Evolutionary conservation across 2,797 vertebrate species (phyloP).

Genomic region (Anolis apletophallus): DNA sequence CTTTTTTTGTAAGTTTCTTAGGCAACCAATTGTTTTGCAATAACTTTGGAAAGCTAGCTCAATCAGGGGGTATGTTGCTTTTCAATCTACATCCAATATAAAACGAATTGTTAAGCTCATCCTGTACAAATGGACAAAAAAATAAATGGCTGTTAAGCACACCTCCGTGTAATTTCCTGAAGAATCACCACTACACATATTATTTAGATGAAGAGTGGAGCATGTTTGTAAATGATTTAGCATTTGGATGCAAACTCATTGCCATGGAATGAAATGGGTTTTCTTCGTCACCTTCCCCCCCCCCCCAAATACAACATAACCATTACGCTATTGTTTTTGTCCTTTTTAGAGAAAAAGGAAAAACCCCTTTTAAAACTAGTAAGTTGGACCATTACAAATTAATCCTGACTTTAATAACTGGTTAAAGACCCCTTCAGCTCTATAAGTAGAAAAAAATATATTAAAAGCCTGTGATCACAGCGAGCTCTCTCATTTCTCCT

Average conservation of each 20-base stretch:
- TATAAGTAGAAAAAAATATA: conserved; percentile 87
- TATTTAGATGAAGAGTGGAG: conserved; percentile 72
- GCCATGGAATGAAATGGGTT: conserved; percentile 66
- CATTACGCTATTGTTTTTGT: conserved; percentile 75
- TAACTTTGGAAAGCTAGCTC: conserved; percentile 22
- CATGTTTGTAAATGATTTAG: conserved; percentile 59
- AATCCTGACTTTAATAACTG: conserved; percentile 98
- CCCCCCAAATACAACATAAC: conserved; percentile 62
- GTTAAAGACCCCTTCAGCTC: conserved; percentile 92
- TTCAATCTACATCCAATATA: conserved; percentile 35
- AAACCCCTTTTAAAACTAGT: conserved; percentile 81
- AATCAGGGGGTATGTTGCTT: conserved; percentile 9
- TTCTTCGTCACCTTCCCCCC: conserved; percentile 57
- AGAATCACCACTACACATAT: conserved; percentile 38
- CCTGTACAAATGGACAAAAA: conserved; percentile 46
- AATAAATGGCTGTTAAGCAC: conserved; percentile 45
- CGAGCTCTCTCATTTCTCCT: conserved; percentile 93
- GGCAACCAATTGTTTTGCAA: conserved; percentile 7
- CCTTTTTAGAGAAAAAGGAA: conserved; percentile 56
- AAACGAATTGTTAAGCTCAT: conserved; percentile 56
- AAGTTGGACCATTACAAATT: conserved; percentile 96
- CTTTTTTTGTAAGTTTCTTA: conserved; percentile 37
- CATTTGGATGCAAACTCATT: conserved; percentile 54
- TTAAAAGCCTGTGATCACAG: conserved; percentile 93
- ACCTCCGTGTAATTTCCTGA: conserved; percentile 33